phyloP scores from a whole-genome alignment of 2,888 invertebrate genomes.

The Pheosia gnoma region DNA sequence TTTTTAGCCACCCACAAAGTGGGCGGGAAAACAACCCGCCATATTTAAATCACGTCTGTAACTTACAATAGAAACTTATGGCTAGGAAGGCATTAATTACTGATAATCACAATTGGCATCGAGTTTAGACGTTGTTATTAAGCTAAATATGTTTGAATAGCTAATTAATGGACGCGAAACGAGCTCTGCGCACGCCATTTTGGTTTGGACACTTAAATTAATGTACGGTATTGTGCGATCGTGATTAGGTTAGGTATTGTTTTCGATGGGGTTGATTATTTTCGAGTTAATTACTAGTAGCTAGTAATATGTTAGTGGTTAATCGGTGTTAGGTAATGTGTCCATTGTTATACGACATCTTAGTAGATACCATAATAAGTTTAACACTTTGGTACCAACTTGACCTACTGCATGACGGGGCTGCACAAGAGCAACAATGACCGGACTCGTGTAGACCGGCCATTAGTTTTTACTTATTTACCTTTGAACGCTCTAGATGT shows the following conservation, averaged over 20 bases:
- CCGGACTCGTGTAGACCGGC: too few species aligned
- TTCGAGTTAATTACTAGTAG: neutral
- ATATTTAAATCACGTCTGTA: neutral
- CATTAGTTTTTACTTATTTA: too few species aligned
- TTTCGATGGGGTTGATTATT: slow-evolving; percentile 5
- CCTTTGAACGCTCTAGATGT: too few species aligned
- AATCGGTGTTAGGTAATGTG: neutral
- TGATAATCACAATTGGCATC: slow-evolving; percentile 61
- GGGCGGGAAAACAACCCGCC: slow-evolving; percentile 1
- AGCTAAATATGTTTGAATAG: slow-evolving; percentile 79
- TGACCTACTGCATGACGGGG: too few species aligned
- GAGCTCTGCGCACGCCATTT: slow-evolving; percentile 65
- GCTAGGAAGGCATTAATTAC: slow-evolving; percentile 61
- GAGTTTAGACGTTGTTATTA: slow-evolving; percentile 70
- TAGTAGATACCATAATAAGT: neutral
- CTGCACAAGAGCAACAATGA: too few species aligned
- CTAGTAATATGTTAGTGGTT: neutral
- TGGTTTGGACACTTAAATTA: slow-evolving; percentile 4
- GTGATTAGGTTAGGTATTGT: neutral
- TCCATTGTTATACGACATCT: neutral
- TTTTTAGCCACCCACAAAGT: slow-evolving; percentile 1
- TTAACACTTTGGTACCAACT: too few species aligned
- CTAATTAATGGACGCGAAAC: slow-evolving; percentile 68
- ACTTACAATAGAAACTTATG: slow-evolving; percentile 26
- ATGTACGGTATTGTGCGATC: slow-evolving; percentile 1